Evolutionary conservation across 2,797 vertebrate species (phyloP).

Genomic region (Ciconia nigra): DNA sequence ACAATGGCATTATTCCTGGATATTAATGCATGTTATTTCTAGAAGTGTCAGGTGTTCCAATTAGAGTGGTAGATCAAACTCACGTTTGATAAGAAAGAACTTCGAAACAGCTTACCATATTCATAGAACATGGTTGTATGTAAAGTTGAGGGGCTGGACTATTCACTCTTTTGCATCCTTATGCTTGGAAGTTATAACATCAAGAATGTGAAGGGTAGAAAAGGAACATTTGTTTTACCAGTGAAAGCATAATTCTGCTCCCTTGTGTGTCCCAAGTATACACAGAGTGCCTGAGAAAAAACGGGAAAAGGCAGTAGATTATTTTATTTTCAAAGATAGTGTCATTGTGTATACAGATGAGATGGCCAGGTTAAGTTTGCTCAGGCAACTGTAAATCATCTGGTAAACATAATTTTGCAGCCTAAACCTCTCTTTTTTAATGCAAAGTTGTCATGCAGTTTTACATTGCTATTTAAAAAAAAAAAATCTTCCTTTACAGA

Average conservation of each 20-base stretch:
- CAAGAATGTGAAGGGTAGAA: neutral
- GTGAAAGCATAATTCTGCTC: neutral
- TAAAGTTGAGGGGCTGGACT: neutral
- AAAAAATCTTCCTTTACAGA: neutral
- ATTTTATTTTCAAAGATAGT: neutral
- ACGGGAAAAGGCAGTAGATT: neutral
- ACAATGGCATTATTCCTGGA: neutral
- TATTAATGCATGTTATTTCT: neutral
- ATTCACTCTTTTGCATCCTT: neutral
- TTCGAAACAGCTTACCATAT: neutral
- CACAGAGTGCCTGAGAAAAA: neutral
- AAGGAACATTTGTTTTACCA: neutral
- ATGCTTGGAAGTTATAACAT: neutral
- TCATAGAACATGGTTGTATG: neutral
- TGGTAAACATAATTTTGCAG: neutral
- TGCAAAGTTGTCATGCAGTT: neutral
- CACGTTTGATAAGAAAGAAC: accelerated
- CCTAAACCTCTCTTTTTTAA: neutral
- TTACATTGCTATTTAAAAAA: neutral
- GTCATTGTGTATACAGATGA: neutral
- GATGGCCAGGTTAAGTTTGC: neutral
- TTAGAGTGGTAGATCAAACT: neutral
- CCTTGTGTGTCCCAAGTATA: neutral
- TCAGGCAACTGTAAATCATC: neutral
- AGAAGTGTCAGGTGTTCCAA: neutral